Evolutionary conservation across 2,888 invertebrate species (phyloP).

Genomic region (Allacma fusca): DNA sequence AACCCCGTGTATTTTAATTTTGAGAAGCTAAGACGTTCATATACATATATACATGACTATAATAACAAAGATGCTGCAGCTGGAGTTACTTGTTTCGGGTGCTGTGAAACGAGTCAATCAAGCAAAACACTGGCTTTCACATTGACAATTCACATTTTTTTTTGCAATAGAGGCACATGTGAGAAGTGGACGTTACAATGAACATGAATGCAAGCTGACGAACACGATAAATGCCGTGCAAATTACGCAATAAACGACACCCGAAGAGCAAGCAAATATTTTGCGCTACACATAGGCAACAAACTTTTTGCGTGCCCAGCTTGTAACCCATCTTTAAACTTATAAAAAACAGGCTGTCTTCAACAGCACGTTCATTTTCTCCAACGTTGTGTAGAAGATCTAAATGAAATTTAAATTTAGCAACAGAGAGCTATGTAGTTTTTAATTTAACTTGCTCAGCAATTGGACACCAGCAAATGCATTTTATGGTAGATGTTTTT

Average conservation of each 20-base stretch:
- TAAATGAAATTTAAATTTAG: neutral
- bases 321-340: neutral
- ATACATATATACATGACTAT: neutral
- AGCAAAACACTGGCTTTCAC: slow-evolving; percentile 5
- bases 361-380: too few species aligned
- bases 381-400: neutral
- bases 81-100: too few species aligned
- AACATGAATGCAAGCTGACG: slow-evolving; percentile 10
- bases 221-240: neutral
- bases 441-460: neutral
- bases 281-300: neutral
- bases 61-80: too few species aligned
- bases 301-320: neutral
- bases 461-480: neutral
- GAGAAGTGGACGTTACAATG: neutral
- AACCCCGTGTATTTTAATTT: neutral
- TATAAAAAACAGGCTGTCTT: neutral
- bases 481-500: neutral
- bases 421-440: neutral
- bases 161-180: neutral
- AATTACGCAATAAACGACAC: slow-evolving; percentile 11
- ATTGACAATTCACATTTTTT: neutral
- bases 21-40: neutral
- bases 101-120: neutral
- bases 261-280: neutral